A percentile compares a stretch with the other conserved stretches of the same genome.
Evolutionary conservation across 2,113 vertebrate species (phyloP).

Genomic region (Sylvietta virens): DNA sequence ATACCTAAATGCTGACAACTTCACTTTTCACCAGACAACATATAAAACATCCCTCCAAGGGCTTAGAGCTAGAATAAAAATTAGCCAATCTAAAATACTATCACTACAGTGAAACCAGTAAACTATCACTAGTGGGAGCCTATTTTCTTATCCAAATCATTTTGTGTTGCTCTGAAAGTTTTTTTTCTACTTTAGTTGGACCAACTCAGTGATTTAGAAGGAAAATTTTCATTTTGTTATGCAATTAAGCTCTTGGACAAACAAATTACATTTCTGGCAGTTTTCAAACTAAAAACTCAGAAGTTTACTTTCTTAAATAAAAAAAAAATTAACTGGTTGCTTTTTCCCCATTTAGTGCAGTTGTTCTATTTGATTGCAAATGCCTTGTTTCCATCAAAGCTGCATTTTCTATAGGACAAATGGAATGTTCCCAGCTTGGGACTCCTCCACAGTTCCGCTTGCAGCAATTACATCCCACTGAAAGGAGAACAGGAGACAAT

Average conservation of each 20-base stretch:
- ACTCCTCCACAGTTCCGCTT: not conserved
- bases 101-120: not conserved
- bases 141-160: not conserved
- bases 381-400: not conserved
- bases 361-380: not conserved
- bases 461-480: not conserved
- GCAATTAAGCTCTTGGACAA: not conserved
- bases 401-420: not conserved
- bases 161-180: not conserved
- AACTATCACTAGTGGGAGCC: not conserved
- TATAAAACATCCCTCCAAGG: not conserved
- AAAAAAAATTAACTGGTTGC: not conserved
- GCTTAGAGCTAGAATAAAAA: not conserved
- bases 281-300: not conserved
- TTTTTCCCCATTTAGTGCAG: not conserved
- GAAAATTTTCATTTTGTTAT: not conserved
- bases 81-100: not conserved
- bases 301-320: not conserved
- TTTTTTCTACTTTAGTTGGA: not conserved
- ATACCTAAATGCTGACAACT: not conserved
- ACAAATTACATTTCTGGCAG: not conserved
- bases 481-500: not conserved
- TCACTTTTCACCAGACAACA: not conserved
- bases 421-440: accelerated
- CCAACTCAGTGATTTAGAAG: not conserved